phyloP scores from a whole-genome alignment of 2,113 vertebrate genomes.

The Willisornis vidua region DNA sequence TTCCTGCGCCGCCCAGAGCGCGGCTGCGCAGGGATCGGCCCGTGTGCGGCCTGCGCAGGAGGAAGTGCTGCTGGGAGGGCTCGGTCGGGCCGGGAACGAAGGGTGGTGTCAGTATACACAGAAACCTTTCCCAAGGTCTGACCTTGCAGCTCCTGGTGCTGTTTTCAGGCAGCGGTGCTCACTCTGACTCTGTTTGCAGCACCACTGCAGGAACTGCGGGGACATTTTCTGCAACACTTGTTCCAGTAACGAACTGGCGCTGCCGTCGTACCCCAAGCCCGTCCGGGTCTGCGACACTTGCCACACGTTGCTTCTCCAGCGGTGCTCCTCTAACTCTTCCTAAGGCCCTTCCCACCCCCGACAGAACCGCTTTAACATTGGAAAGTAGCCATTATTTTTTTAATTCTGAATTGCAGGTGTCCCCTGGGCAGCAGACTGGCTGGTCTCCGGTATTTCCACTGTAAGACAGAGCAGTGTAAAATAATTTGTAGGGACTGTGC shows the following conservation, averaged over 20 bases:
- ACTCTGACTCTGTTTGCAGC: constrained; percentile 71
- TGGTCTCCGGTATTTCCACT: neutral
- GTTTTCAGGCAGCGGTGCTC: neutral
- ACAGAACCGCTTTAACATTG: neutral
- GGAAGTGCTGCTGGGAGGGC: neutral
- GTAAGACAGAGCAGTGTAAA: neutral
- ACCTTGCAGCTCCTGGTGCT: neutral
- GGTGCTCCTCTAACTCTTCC: constrained; percentile 83
- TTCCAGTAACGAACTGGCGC: constrained; percentile 91
- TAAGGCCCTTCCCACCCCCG: constrained; percentile 62
- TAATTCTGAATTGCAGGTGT: neutral
- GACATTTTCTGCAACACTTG: constrained; percentile 97
- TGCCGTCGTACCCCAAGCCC: constrained; percentile 92
- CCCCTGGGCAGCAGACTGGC: neutral
- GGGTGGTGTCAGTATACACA: fast-evolving
- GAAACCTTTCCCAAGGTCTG: fast-evolving
- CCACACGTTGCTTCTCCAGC: constrained; percentile 90
- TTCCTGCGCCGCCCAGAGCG: neutral
- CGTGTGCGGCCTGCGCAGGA: neutral
- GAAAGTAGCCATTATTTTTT: constrained; percentile 59
- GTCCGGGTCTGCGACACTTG: constrained; percentile 94
- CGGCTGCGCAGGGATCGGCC: neutral
- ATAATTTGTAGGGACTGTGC: neutral
- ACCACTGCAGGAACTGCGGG: constrained; percentile 97
- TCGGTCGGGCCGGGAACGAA: fast-evolving